Evolutionary conservation across 2,797 vertebrate genomes (phyloP).

Genomic region (Oophaga sylvatica): DNA sequence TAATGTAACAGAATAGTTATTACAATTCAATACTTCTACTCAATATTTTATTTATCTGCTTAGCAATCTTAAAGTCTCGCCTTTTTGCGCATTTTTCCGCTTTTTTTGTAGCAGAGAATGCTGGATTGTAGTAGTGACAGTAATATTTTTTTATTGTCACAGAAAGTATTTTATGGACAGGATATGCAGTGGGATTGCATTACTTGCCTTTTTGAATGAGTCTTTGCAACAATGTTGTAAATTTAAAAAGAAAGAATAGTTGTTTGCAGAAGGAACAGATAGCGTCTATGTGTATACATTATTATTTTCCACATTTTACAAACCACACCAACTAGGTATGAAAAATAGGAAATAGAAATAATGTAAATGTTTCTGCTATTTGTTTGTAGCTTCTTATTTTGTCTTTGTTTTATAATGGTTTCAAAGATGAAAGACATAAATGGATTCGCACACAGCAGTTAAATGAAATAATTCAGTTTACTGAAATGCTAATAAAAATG

Average conservation of each 20-base stretch:
- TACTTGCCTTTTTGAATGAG: neutral
- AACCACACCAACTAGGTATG: neutral
- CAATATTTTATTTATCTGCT: neutral
- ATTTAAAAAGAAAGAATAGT: neutral
- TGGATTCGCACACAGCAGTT: no score
- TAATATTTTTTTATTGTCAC: constrained; percentile 14
- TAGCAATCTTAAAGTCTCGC: neutral
- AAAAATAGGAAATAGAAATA: neutral
- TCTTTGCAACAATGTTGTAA: constrained; percentile 7
- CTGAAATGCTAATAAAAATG: no score
- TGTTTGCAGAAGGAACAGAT: neutral
- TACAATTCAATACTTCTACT: neutral
- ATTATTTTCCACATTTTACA: neutral
- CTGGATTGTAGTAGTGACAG: neutral
- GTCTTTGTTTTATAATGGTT: neutral
- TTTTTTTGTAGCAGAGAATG: constrained; percentile 16
- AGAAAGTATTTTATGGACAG: neutral
- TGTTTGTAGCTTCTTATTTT: neutral
- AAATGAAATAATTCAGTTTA: no score
- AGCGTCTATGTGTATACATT: neutral
- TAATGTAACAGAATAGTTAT: neutral
- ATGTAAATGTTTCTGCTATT: neutral
- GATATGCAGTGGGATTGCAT: neutral
- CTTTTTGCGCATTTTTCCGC: neutral
- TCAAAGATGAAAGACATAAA: no score